Evolutionary conservation across 2,888 invertebrate species (phyloP), one percentile per base, ranked within the genome.

Genomic region (Erebia epiphron): DNA sequence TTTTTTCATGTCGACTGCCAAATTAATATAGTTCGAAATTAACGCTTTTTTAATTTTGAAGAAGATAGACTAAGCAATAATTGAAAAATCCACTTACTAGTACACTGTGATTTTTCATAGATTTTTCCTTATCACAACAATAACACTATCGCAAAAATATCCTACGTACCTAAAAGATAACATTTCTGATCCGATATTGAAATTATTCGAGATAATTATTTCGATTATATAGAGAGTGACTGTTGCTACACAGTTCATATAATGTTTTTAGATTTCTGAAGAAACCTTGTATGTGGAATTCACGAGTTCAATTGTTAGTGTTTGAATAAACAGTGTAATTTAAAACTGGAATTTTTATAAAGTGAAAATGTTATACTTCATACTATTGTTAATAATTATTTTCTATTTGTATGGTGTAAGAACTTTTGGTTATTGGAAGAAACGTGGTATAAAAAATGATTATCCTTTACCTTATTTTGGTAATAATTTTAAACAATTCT

Each of bases 391-490:
- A 66, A 46, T 86, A 60, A 72, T 81, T 66, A 35, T 77, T 4
- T 70, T 88, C 0, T 90, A 89, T 75, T 84, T 80, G 50, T 88
- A 87, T 75, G 86, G 90, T 68, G 81, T 83, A 14, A 77, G 83
- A 67, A 87, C 83, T 18, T 89, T 85, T 68, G 76, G 81, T 74
- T 91, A 91, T 74, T 92, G 91, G 91, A 86, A 84, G 71, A 85
- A 84, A 65, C 86, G 77, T 76, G 88, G 89, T 43, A 68, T 91
- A 1, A 88, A 89, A 83, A 83, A 90, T 86, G 90, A 87, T 49
- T 77, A 80, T 35, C 88, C 91, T 1, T 16, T 86, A 67, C 86
- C 88, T 1, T 86, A 84, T 46, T 60, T 91, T 10, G 92, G 91
- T 10, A 90, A 82, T 43, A 87, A 89, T 73, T 74, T 83, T 0